phyloP scores from a whole-genome alignment of 2,888 invertebrate species.

The Tiliacea aurago region DNA sequence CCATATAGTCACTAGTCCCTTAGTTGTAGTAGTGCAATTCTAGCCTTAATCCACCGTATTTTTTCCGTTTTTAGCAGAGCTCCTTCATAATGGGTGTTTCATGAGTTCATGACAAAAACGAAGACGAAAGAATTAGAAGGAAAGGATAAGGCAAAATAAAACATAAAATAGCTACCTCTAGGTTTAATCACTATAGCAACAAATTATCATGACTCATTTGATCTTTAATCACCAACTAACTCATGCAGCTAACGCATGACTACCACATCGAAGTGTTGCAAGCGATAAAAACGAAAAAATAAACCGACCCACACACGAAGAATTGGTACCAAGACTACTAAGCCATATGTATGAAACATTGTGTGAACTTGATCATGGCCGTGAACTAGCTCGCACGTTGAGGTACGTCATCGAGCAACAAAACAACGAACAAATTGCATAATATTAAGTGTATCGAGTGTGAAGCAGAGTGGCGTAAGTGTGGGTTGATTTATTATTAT shows the following conservation, averaged over 20 bases:
- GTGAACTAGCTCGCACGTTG: slow-evolving; percentile 76
- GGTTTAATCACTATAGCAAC: slow-evolving; percentile 22
- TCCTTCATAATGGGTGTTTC: neutral
- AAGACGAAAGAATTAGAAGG: neutral
- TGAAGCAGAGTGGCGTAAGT: slow-evolving; percentile 40
- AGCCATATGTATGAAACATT: slow-evolving; percentile 65
- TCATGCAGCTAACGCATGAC: slow-evolving; percentile 48
- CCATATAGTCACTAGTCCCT: too few species aligned
- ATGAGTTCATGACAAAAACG: neutral
- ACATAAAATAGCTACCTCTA: neutral
- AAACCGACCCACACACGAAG: slow-evolving; percentile 56
- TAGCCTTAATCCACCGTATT: neutral
- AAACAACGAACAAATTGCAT: slow-evolving; percentile 86
- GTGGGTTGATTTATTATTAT: slow-evolving; percentile 23
- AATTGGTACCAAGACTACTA: slow-evolving; percentile 48
- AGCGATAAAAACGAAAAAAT: slow-evolving; percentile 46
- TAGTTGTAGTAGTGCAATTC: too few species aligned
- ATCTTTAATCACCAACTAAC: slow-evolving; percentile 35
- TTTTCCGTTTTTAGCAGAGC: neutral
- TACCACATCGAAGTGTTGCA: slow-evolving; percentile 38
- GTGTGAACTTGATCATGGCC: slow-evolving; percentile 83
- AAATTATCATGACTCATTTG: slow-evolving; percentile 12
- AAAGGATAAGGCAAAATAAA: neutral
- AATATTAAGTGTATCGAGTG: slow-evolving; percentile 76
- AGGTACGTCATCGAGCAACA: slow-evolving; percentile 81